Conservation (phyloP, 2,797 vertebrate species). For the Karalla daura region DNA sequence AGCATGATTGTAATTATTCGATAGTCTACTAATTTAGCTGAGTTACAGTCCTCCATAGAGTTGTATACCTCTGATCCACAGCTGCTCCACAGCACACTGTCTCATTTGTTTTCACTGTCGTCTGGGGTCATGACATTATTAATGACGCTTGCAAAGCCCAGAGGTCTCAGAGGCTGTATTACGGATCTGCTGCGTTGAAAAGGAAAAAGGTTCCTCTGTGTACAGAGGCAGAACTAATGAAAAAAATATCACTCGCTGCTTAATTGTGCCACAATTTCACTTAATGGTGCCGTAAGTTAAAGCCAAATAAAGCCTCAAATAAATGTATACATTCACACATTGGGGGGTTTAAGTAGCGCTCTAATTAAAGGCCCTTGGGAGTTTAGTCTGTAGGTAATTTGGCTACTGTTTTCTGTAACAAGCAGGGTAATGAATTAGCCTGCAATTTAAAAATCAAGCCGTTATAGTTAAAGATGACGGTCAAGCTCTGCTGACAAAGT, state of each 20-base stretch:
- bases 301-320: slow-evolving; percentile 11
- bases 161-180: slow-evolving; percentile 51
- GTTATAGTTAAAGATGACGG: background rate
- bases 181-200: slow-evolving; percentile 45
- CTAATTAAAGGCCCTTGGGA: background rate
- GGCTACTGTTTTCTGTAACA: background rate
- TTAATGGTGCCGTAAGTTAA: slow-evolving; percentile 3
- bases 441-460: background rate
- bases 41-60: slow-evolving; percentile 63
- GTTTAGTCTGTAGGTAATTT: background rate
- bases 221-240: slow-evolving; percentile 10
- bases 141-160: slow-evolving; percentile 62
- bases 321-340: background rate
- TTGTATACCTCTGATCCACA: slow-evolving; percentile 54
- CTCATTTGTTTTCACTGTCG: slow-evolving; percentile 67
- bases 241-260: slow-evolving; percentile 19
- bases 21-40: slow-evolving; percentile 60
- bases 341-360: background rate
- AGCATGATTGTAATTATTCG: slow-evolving; percentile 71
- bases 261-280: slow-evolving; percentile 27
- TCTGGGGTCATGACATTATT: slow-evolving; percentile 69
- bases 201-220: slow-evolving; percentile 58
- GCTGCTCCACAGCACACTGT: slow-evolving; percentile 62
- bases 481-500: background rate
- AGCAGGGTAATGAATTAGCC: background rate